Evolutionary conservation across 2,888 invertebrate genomes (phyloP).

Genomic region (Pyrrhosoma nymphula): DNA sequence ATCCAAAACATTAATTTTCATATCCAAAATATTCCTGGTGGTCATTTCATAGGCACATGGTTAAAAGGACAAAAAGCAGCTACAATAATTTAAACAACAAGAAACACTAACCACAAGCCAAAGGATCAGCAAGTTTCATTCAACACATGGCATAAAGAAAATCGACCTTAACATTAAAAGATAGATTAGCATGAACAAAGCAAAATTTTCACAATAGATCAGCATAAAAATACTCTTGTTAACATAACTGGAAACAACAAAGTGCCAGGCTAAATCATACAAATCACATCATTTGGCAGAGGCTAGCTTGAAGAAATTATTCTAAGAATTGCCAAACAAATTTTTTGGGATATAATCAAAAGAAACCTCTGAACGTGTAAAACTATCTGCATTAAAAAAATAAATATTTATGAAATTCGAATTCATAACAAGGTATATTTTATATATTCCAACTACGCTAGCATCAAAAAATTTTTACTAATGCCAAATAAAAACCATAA

Average conservation of each 20-base stretch:
- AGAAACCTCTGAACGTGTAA: neutral
- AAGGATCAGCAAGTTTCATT: neutral
- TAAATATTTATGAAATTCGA: neutral
- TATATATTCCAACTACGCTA: neutral
- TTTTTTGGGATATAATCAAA: neutral
- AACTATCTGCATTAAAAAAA: neutral
- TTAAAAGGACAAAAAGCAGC: neutral
- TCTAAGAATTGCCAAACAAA: neutral
- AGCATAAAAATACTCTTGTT: neutral
- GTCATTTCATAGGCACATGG: neutral
- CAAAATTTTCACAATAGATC: neutral
- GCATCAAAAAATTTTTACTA: neutral
- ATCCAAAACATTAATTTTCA: neutral
- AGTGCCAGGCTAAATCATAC: neutral
- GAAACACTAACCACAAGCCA: neutral
- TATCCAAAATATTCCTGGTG: neutral
- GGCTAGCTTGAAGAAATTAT: neutral
- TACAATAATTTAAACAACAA: neutral
- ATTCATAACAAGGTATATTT: neutral
- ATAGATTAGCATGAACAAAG: neutral
- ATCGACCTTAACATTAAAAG: neutral
- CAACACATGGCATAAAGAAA: neutral
- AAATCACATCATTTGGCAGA: neutral
- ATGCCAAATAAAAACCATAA: neutral
- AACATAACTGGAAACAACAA: neutral